A percentile compares a stretch with the other conserved stretches of the same genome.
phyloP scores from a whole-genome alignment of 2,888 invertebrate genomes.

The Parochlus steinenii region DNA sequence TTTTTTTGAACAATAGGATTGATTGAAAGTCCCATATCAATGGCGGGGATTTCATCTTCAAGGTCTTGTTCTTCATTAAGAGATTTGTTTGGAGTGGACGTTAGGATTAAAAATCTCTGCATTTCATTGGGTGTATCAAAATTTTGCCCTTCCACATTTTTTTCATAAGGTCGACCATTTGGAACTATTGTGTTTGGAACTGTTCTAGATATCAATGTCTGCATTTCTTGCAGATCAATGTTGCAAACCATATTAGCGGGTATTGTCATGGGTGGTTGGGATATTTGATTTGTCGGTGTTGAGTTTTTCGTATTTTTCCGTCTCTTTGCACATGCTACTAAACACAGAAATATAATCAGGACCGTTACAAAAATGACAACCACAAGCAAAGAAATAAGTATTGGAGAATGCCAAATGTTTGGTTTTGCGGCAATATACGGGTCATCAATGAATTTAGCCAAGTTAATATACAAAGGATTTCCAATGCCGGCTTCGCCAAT shows the following conservation, averaged over 20 bases:
- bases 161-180: too few species aligned
- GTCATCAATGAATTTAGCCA: neutral
- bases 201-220: constrained; percentile 30
- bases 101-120: too few species aligned
- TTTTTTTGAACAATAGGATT: too few species aligned
- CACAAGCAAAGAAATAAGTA: constrained; percentile 1
- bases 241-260: constrained; percentile 16
- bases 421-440: neutral
- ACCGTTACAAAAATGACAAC: constrained; percentile 6
- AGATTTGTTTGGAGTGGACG: too few species aligned
- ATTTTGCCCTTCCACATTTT: too few species aligned
- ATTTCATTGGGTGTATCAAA: too few species aligned
- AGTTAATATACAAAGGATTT: constrained; percentile 4
- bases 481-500: constrained; percentile 25
- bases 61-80: too few species aligned
- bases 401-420: neutral
- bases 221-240: constrained; percentile 30
- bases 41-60: too few species aligned
- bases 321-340: constrained; percentile 18
- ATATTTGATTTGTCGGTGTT: constrained; percentile 12
- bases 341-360: neutral
- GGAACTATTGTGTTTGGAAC: too few species aligned
- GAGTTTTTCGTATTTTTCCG: constrained; percentile 12
- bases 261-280: constrained; percentile 15
- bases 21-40: too few species aligned